A percentile compares a stretch with the other conserved stretches of the same genome.
phyloP scores from a whole-genome alignment of 2,113 vertebrate genomes.

The Beaufortia kweichowensis region DNA sequence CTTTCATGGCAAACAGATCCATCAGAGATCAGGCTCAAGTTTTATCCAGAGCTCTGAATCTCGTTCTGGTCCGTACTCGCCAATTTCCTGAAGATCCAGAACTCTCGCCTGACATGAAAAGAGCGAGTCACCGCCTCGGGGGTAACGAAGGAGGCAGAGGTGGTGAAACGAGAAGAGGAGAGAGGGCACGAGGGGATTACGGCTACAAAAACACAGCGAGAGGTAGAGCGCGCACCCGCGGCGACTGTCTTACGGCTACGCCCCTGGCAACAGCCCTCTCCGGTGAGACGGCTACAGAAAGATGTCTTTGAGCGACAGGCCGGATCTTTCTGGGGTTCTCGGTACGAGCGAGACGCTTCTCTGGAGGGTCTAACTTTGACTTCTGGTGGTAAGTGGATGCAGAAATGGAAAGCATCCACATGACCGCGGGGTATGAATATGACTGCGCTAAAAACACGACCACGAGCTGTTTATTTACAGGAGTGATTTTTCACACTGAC shows the following conservation, averaged over 20 bases:
- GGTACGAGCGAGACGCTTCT: neutral
- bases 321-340: neutral
- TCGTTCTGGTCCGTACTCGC: neutral
- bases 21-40: slow-evolving; percentile 1
- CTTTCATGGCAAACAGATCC: slow-evolving; percentile 3
- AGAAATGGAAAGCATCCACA: slow-evolving; percentile 34
- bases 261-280: slow-evolving; percentile 73
- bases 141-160: slow-evolving; percentile 6
- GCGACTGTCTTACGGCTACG: slow-evolving; percentile 73
- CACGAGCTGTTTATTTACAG: slow-evolving; percentile 21
- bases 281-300: slow-evolving; percentile 58
- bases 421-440: slow-evolving; percentile 34
- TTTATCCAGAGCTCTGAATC: neutral
- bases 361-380: slow-evolving; percentile 28
- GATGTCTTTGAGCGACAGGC: slow-evolving; percentile 37
- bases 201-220: slow-evolving; percentile 47
- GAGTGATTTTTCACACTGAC: neutral
- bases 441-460: neutral
- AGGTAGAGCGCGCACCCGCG: slow-evolving; percentile 76
- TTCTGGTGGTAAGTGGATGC: slow-evolving; percentile 10
- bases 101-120: slow-evolving; percentile 39
- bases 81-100: slow-evolving; percentile 34
- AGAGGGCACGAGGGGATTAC: slow-evolving; percentile 52
- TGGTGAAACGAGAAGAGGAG: slow-evolving; percentile 1
- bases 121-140: slow-evolving; percentile 19